These are phyloP conservation scores for Varanus salvator DNA, from an alignment of 2,113 vertebrate genomes.

Conservation along the genomic window DNA sequence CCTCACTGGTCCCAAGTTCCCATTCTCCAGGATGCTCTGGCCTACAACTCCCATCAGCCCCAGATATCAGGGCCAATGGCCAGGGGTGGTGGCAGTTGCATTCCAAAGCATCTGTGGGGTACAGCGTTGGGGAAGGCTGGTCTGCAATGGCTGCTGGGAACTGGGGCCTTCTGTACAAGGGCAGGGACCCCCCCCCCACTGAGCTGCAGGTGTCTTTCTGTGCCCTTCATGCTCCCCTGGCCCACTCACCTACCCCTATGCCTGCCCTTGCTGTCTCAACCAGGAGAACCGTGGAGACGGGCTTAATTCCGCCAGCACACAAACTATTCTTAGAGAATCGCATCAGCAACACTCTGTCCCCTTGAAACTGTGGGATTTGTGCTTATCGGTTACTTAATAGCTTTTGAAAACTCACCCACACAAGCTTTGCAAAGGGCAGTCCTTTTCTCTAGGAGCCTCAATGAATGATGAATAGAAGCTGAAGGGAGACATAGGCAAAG, in stretches of 20 bases:
- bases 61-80: too few relatives aligned
- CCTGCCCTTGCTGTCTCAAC: background rate
- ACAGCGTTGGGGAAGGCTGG: too few relatives aligned
- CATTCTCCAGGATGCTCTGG: background rate
- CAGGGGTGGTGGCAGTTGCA: too few relatives aligned
- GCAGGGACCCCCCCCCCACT: too few relatives aligned
- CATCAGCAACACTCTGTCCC: background rate
- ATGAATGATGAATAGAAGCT: background rate
- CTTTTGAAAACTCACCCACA: slow-evolving; percentile 17
- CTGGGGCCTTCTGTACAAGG: too few relatives aligned
- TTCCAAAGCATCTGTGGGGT: too few relatives aligned
- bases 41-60: too few relatives aligned
- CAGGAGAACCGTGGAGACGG: background rate
- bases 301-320: background rate
- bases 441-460: background rate
- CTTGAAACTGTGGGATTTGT: slow-evolving; percentile 26
- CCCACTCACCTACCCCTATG: too few relatives aligned
- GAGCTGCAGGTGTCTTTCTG: background rate
- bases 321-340: slow-evolving; percentile 8
- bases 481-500: background rate
- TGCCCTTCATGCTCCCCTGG: background rate
- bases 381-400: slow-evolving; percentile 20
- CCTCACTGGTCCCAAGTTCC: background rate
- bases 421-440: background rate
- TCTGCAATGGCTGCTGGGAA: too few relatives aligned